Conservation (phyloP, 2,797 vertebrate genomes). For the Ctenopoma multispine region DNA sequence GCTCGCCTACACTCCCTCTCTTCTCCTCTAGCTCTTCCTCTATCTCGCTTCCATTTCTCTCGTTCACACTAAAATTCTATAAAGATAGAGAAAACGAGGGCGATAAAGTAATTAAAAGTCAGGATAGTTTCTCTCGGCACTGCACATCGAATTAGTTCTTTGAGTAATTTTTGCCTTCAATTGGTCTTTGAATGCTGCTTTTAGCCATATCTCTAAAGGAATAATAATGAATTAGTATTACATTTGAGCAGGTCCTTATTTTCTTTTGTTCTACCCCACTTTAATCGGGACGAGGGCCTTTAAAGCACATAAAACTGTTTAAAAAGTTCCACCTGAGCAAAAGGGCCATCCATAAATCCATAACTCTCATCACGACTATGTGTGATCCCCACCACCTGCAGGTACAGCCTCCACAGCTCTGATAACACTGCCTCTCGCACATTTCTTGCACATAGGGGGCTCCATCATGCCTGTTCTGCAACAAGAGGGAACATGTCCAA, state of each 20-base stretch:
- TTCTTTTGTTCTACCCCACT: conserved; percentile 35
- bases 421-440: conserved; percentile 23
- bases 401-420: conserved; percentile 22
- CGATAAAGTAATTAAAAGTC: conserved; percentile 74
- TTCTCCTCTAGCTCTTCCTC: conserved; percentile 30
- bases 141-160: conserved; percentile 56
- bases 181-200: conserved; percentile 61
- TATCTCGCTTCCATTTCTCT: conserved; percentile 31
- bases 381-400: conserved; percentile 14
- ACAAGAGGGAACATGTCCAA: neutral
- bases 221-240: conserved; percentile 60
- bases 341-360: neutral
- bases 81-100: conserved; percentile 57
- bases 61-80: conserved; percentile 36
- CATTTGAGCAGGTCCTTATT: conserved; percentile 48
- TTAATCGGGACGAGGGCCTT: neutral
- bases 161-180: conserved; percentile 57
- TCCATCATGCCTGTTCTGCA: conserved; percentile 10
- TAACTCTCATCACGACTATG: conserved; percentile 5
- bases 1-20: neutral
- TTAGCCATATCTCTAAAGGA: conserved; percentile 58
- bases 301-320: conserved; percentile 28
- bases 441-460: conserved; percentile 41
- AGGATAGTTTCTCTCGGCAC: conserved; percentile 53
- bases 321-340: conserved; percentile 13